Evolutionary conservation across 1,140 invertebrate genomes (phyloP).

Genomic region (Drosophila kohkoa): DNA sequence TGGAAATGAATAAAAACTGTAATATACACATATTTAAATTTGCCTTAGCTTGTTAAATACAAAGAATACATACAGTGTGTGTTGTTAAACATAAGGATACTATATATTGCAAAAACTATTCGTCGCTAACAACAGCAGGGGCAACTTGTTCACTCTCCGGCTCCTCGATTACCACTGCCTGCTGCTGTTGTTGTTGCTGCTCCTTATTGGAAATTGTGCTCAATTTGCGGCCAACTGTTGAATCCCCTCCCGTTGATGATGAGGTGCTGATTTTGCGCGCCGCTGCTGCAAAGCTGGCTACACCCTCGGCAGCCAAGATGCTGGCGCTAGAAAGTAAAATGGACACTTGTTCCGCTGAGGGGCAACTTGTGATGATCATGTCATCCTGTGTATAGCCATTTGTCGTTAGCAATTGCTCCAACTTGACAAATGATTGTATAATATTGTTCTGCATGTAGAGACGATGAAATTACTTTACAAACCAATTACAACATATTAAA

Average conservation of each 20-base stretch:
- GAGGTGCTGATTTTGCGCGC: slow-evolving; percentile 75
- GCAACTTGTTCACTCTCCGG: slow-evolving; percentile 13
- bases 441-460: slow-evolving; percentile 92
- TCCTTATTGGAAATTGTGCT: slow-evolving; percentile 61
- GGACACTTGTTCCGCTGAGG: slow-evolving; percentile 96
- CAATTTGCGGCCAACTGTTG: slow-evolving; percentile 44
- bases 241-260: slow-evolving; percentile 67
- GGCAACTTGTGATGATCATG: slow-evolving; percentile 93
- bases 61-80: slow-evolving; percentile 15
- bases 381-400: slow-evolving; percentile 93
- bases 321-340: slow-evolving; percentile 93
- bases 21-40: slow-evolving; percentile 35
- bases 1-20: slow-evolving; percentile 57
- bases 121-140: not conserved
- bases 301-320: slow-evolving; percentile 85
- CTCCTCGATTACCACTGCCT: slow-evolving; percentile 10
- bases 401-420: slow-evolving; percentile 90
- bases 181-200: slow-evolving; percentile 40
- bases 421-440: slow-evolving; percentile 92
- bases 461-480: not conserved
- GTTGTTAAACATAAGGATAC: slow-evolving; percentile 10
- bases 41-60: slow-evolving; percentile 40
- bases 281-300: slow-evolving; percentile 72
- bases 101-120: slow-evolving; percentile 60
- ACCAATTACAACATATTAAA: not conserved